These are phyloP conservation scores for Galaxias olidus DNA, from an alignment of 2,797 vertebrate species.

Conservation along the genomic window DNA sequence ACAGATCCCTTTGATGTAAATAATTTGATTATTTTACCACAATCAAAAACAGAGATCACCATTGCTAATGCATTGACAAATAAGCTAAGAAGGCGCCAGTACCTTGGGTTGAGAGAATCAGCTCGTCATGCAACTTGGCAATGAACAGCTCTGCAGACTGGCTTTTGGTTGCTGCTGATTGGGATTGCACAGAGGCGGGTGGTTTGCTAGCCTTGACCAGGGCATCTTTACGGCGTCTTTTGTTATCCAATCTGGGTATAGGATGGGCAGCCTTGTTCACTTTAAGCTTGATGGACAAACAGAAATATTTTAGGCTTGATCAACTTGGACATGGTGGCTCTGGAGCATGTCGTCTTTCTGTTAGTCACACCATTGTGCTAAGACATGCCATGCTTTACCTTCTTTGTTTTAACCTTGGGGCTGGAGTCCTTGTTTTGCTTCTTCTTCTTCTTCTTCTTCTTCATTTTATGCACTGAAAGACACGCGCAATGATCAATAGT, in stretches of 20 bases:
- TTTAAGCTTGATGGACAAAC: slow-evolving; percentile 54
- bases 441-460: slow-evolving; percentile 10
- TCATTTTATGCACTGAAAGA: slow-evolving; percentile 14
- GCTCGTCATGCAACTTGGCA: slow-evolving; percentile 49
- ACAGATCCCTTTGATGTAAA: too few species aligned
- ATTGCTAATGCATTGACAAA: neutral
- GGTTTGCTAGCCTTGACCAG: slow-evolving; percentile 17
- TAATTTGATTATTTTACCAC: too few species aligned
- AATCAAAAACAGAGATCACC: too few species aligned
- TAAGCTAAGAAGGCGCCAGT: slow-evolving; percentile 1
- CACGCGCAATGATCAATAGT: slow-evolving; percentile 9
- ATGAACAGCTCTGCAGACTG: slow-evolving; percentile 20
- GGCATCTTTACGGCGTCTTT: slow-evolving; percentile 44
- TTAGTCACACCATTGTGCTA: too few species aligned
- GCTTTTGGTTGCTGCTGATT: slow-evolving; percentile 30
- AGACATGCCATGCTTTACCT: too few species aligned
- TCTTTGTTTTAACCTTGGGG: neutral
- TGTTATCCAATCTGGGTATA: slow-evolving; percentile 24
- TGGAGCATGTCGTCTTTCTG: too few species aligned
- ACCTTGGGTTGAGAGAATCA: slow-evolving; percentile 69
- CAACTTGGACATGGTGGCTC: neutral
- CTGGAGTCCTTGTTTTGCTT: neutral
- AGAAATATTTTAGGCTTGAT: neutral
- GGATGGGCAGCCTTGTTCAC: slow-evolving; percentile 38
- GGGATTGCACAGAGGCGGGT: slow-evolving; percentile 26